phyloP scores from a whole-genome alignment of 2,113 vertebrate species.

The Spizaetus ornatus region DNA sequence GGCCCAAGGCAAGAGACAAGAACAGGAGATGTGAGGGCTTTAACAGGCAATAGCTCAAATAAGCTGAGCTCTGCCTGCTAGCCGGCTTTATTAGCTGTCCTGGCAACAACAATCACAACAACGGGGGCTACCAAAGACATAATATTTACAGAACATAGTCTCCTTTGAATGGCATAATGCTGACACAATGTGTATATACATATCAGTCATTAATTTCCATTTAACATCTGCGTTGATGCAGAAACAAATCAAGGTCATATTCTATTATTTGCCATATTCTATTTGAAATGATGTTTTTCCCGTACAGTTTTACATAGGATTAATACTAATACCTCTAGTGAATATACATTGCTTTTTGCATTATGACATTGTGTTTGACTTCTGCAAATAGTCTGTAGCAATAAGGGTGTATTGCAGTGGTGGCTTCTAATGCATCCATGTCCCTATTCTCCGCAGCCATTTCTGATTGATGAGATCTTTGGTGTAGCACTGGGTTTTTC shows the following conservation, averaged over 20 bases:
- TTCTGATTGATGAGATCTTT: not conserved
- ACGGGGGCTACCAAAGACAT: not conserved
- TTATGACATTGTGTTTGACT: not conserved
- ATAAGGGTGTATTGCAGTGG: not conserved
- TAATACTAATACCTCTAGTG: not conserved
- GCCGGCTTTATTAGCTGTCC: not conserved
- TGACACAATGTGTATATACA: not conserved
- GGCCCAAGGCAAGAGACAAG: not conserved
- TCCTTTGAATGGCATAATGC: not conserved
- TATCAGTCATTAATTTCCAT: not conserved
- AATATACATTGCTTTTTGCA: not conserved
- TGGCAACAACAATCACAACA: not conserved
- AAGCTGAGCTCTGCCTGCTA: not conserved
- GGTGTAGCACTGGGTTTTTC: not conserved
- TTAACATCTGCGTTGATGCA: not conserved
- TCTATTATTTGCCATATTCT: not conserved
- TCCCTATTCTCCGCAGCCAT: not conserved
- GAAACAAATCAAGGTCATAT: not conserved
- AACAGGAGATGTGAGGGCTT: not conserved
- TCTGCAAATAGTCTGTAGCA: not conserved
- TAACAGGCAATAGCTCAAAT: not conserved
- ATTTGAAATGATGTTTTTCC: not conserved
- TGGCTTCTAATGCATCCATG: not conserved
- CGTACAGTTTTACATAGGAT: not conserved
- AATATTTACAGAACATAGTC: not conserved